phyloP scores from a whole-genome alignment of 2,888 invertebrate genomes.

The Teleogryllus oceanicus region DNA sequence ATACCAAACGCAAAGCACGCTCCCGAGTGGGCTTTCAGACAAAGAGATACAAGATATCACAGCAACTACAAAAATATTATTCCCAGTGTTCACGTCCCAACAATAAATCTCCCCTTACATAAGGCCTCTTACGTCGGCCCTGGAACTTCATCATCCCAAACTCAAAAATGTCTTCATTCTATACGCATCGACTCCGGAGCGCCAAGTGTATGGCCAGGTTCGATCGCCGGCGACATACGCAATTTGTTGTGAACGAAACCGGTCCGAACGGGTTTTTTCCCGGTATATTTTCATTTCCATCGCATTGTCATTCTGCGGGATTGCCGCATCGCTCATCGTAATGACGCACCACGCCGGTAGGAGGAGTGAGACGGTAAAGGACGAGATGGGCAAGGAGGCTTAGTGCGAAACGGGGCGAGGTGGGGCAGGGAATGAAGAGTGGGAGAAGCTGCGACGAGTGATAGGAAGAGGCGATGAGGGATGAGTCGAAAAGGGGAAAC shows the following conservation, averaged over 20 bases:
- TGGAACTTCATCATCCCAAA: neutral
- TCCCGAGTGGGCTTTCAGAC: too few relatives aligned
- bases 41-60: too few relatives aligned
- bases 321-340: neutral
- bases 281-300: conserved; percentile 2
- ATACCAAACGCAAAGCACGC: too few relatives aligned
- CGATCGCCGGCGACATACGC: conserved; percentile 5
- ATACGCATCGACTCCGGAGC: neutral
- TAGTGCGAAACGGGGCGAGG: too few relatives aligned
- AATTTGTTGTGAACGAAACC: neutral
- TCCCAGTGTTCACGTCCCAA: neutral
- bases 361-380: too few relatives aligned
- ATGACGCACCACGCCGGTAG: neutral
- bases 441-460: too few relatives aligned
- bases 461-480: too few relatives aligned
- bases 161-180: conserved; percentile 2
- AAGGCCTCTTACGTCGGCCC: neutral
- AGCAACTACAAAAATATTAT: too few relatives aligned
- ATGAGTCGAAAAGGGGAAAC: too few relatives aligned
- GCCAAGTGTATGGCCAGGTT: neutral
- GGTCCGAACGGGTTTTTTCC: neutral
- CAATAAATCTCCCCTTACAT: neutral
- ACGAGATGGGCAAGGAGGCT: too few relatives aligned
- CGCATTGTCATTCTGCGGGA: neutral
- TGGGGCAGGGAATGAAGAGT: too few relatives aligned